Base-by-base conservation (phyloP, 1,140 invertebrate species). In the Drosophila sproati region DNA sequence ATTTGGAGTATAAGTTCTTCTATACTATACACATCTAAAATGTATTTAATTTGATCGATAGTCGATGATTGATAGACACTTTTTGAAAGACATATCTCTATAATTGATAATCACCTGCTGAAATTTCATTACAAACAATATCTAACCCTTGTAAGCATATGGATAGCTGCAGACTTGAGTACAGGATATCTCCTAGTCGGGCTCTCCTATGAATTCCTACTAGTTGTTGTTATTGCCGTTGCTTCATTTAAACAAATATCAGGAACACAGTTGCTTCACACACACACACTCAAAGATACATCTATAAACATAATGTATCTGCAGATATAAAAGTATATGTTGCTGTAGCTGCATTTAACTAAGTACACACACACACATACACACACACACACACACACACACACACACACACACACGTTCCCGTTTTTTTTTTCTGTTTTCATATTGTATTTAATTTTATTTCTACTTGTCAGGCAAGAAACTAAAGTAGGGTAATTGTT, bases 401-500 rank as follows among this genome's bases (percentile, higher is more conserved):
- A 37, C 35, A 37, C 10, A 48, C 28, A 20, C 20, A 20, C 20
- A 20, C 20, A 2, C 20, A 20, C 20, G 20, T 20, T 20, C 20
- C 20, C 20, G 20, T 20, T 20, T 20, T 20, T 73, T 73, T 77
- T 12, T 68, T 67, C 29, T 55, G 32, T 54, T 76, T 71, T 62
- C 73, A 59, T 71, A 71, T 61, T 61, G 77, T 89, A 80, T 78
- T 89, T 89, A 89, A 88, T 87, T 87, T 87, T 87, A 87, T 87
- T 87, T 87, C 82, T 74, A 79, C 82, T 82, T 82, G 79, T 82
- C 81, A 87, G 79, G 80, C 82, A 86, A 78, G 77, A 88, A 87
- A 87, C 83, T 80, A 89, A 88, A 89, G 83, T 88, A 88, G 83
- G 85, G 80, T 89, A 88, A 88, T 88, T 88, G 80, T 85, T 89